Conservation (phyloP, 2,888 invertebrate species). For the Rhagonycha fulva region DNA sequence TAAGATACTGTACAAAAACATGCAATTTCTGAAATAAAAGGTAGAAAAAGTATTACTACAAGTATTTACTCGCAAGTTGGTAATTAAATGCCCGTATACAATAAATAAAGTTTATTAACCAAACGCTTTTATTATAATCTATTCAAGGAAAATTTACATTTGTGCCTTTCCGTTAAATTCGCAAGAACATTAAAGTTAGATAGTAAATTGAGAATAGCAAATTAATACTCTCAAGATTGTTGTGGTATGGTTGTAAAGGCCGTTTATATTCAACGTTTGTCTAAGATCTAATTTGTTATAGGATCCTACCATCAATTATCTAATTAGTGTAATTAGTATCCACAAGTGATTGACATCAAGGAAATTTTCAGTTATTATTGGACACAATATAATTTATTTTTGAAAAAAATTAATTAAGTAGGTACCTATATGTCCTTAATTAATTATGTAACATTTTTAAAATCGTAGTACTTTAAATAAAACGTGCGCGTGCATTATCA, state of each 20-base stretch:
- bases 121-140: background rate
- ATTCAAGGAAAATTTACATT: background rate
- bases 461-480: background rate
- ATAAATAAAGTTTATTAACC: background rate
- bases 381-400: background rate
- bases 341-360: background rate
- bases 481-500: background rate
- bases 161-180: slow-evolving; percentile 4
- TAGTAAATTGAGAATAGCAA: slow-evolving; percentile 9
- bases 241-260: background rate
- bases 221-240: slow-evolving; percentile 2
- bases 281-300: background rate
- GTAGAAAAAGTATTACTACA: background rate
- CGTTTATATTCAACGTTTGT: background rate
- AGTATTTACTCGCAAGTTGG: background rate
- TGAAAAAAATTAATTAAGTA: background rate
- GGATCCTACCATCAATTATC: background rate
- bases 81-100: background rate
- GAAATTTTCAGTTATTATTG: background rate
- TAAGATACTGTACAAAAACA: background rate
- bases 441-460: background rate
- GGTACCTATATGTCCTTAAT: background rate
- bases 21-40: background rate
- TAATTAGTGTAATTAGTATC: background rate
- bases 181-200: slow-evolving; percentile 9